Conservation (phyloP, 2,888 invertebrate species). For the Eupithecia centaureata region DNA sequence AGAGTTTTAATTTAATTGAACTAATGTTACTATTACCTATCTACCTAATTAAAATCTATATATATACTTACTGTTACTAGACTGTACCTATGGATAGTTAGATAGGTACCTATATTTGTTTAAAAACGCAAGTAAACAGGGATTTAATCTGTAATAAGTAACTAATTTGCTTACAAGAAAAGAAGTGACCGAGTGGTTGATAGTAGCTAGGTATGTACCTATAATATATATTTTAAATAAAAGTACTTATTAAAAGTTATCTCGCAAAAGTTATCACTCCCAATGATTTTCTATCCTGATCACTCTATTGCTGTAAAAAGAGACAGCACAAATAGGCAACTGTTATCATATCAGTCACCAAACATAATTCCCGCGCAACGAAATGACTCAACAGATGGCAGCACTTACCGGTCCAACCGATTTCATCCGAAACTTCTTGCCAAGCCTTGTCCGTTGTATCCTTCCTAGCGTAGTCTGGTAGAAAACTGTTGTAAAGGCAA, state of each 20-base stretch:
- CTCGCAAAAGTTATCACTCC: background rate
- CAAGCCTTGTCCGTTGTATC: conserved; percentile 37
- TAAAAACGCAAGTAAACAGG: background rate
- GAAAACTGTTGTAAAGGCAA: conserved; percentile 40
- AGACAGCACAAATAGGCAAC: background rate
- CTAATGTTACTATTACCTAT: no score
- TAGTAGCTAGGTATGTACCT: no score
- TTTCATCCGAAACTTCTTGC: conserved; percentile 30
- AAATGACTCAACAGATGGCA: background rate
- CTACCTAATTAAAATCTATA: no score
- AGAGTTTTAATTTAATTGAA: no score
- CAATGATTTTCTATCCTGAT: background rate
- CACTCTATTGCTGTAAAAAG: background rate
- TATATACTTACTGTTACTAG: no score
- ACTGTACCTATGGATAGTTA: no score
- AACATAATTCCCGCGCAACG: background rate
- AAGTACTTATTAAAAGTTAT: no score
- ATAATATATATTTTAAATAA: no score
- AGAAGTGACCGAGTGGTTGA: no score
- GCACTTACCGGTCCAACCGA: conserved; percentile 29
- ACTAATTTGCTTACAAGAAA: background rate
- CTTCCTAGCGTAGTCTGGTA: conserved; percentile 38
- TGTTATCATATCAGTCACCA: background rate
- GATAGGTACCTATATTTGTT: no score
- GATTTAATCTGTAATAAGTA: background rate